Percentiles rank a stretch among this genome's conserved stretches.
Evolutionary conservation across 1,140 invertebrate genomes (phyloP).

Genomic region (Alviniconcha marisindica): DNA sequence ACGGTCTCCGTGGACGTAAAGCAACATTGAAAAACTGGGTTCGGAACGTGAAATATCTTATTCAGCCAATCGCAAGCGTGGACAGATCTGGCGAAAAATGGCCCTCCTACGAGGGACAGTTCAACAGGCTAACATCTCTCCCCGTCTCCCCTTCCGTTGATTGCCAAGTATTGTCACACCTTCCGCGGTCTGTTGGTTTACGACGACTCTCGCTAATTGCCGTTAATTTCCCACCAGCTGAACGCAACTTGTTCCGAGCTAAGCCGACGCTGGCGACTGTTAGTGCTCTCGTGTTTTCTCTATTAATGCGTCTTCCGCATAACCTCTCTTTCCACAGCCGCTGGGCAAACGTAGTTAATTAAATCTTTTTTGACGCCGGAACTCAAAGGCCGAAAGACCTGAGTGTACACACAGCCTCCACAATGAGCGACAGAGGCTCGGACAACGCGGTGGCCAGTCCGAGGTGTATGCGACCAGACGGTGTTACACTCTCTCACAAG

Average conservation of each 20-base stretch:
- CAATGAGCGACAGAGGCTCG: too few species aligned
- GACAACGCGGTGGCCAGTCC: too few species aligned
- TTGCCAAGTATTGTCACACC: not conserved
- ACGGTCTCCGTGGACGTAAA: too few species aligned
- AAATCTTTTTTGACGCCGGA: conserved; percentile 6
- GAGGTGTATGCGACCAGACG: too few species aligned
- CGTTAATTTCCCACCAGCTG: conserved; percentile 17
- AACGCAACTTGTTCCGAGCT: not conserved
- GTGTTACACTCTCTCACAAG: too few species aligned
- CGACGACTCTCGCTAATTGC: not conserved
- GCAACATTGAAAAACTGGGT: too few species aligned
- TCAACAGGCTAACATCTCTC: too few species aligned
- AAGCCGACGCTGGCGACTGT: not conserved
- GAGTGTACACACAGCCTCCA: not conserved
- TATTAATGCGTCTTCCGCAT: conserved; percentile 27
- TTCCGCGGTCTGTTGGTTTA: not conserved
- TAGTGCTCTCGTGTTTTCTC: conserved; percentile 28
- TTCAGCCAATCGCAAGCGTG: too few species aligned
- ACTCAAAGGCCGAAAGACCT: not conserved
- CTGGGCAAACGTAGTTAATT: conserved; percentile 29
- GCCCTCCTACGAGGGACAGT: too few species aligned
- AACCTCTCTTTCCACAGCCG: not conserved
- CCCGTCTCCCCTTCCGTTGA: too few species aligned
- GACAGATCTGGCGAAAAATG: too few species aligned
- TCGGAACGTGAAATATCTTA: too few species aligned